Conservation (phyloP, 2,888 invertebrate species). For the Lapara coniferarum region DNA sequence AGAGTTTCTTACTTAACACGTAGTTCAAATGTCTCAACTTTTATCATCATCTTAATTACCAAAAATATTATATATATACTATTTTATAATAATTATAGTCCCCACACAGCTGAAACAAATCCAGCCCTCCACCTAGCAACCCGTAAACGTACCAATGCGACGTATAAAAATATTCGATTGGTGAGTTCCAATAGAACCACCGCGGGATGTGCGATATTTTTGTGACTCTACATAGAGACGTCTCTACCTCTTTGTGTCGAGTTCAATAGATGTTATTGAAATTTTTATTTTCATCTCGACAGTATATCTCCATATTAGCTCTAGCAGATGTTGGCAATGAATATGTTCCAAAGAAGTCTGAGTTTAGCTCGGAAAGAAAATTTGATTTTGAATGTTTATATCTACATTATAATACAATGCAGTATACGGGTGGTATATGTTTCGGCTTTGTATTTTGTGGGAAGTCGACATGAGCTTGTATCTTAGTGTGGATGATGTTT, state of each 20-base stretch:
- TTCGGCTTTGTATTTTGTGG: no score
- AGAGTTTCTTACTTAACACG: no score
- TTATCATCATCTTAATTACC: no score
- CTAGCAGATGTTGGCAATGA: conserved; percentile 14
- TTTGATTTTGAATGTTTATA: conserved; percentile 5
- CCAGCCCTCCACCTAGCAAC: conserved; percentile 11
- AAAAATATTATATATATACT: no score
- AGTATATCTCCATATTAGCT: conserved; percentile 7
- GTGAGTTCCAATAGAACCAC: conserved; percentile 39
- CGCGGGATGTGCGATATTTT: conserved; percentile 35
- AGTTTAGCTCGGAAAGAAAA: neutral
- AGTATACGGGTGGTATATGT: neutral
- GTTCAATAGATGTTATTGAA: conserved; percentile 15
- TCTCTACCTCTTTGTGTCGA: neutral
- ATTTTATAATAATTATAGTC: neutral
- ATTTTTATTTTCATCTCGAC: conserved; percentile 4
- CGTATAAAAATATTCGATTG: conserved; percentile 38
- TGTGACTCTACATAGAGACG: conserved; percentile 11
- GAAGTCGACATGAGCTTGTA: no score
- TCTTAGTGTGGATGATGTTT: no score
- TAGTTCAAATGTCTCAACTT: no score
- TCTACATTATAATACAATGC: neutral
- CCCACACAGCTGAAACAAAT: neutral
- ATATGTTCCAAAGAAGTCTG: neutral
- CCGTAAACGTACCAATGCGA: conserved; percentile 34